Conservation (phyloP, 2,797 vertebrate genomes). For the Clarias laeviceps region DNA sequence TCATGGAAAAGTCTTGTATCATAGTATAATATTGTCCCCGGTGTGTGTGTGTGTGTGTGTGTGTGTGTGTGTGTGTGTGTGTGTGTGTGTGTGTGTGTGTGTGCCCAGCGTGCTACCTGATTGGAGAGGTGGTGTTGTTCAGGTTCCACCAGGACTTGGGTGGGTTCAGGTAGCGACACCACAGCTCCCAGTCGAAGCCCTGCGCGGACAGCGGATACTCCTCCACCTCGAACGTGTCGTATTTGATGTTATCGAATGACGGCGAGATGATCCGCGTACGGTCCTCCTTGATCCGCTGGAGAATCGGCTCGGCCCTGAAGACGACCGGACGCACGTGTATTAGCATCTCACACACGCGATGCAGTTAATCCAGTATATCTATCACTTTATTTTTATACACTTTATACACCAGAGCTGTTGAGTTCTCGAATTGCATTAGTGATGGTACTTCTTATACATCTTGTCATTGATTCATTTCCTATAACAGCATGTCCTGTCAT, state of each 20-base stretch:
- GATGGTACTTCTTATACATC: not conserved
- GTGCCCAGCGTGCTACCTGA: slow-evolving; percentile 75
- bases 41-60: too few species aligned
- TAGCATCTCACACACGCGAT: too few species aligned
- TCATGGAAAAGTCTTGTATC: not conserved
- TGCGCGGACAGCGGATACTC: slow-evolving; percentile 93
- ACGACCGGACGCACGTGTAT: slow-evolving; percentile 10
- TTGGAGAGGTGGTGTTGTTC: slow-evolving; percentile 91
- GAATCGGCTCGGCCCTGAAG: slow-evolving; percentile 90
- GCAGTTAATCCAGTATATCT: too few species aligned
- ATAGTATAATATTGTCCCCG: not conserved
- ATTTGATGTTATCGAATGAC: slow-evolving; percentile 97
- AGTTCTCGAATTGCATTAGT: not conserved
- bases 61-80: too few species aligned
- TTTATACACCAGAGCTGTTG: too few species aligned
- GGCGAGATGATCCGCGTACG: slow-evolving; percentile 90
- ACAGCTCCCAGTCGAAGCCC: slow-evolving; percentile 97
- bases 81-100: not conserved
- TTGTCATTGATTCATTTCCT: not conserved
- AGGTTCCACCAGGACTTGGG: slow-evolving; percentile 95
- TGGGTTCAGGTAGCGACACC: slow-evolving; percentile 95
- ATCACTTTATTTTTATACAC: not conserved
- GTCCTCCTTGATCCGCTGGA: slow-evolving; percentile 91
- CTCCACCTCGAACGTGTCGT: slow-evolving; percentile 94
- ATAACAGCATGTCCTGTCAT: not conserved